Percentiles rank a stretch among this genome's conserved stretches.
Evolutionary conservation across 2,797 vertebrate species (phyloP).

Genomic region (Trematocara caparti): DNA sequence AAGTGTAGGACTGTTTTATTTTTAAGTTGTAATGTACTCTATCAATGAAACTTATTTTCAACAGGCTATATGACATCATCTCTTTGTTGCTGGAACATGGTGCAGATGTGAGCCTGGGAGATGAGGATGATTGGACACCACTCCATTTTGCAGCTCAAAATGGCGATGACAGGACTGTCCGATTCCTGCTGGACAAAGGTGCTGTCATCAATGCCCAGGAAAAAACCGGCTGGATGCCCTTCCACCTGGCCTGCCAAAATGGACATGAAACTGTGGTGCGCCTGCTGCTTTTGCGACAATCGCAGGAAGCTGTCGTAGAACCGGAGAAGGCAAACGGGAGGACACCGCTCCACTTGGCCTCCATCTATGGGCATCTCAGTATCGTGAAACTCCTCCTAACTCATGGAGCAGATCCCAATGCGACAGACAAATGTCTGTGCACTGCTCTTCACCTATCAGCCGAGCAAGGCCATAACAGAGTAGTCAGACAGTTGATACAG

Average conservation of each 20-base stretch:
- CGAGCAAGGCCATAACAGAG: constrained; percentile 82
- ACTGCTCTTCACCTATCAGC: constrained; percentile 81
- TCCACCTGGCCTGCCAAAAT: constrained; percentile 87
- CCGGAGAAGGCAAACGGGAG: constrained; percentile 63
- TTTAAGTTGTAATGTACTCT: background rate
- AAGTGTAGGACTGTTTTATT: background rate
- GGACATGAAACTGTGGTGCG: constrained; percentile 82
- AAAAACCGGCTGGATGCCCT: constrained; percentile 78
- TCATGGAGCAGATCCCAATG: constrained; percentile 76
- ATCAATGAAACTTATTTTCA: background rate
- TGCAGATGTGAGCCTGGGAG: constrained; percentile 58
- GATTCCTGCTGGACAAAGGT: constrained; percentile 79
- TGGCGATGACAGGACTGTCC: constrained; percentile 73
- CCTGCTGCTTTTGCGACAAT: constrained; percentile 78
- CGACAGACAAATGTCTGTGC: constrained; percentile 67
- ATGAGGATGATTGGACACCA: constrained; percentile 81
- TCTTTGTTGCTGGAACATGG: constrained; percentile 69
- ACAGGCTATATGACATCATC: constrained; percentile 72
- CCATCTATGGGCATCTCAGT: constrained; percentile 79
- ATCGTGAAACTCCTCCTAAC: constrained; percentile 81
- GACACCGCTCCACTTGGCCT: constrained; percentile 81
- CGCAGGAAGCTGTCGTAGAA: constrained; percentile 39
- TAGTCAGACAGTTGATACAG: constrained; percentile 79
- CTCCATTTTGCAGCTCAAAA: constrained; percentile 87
- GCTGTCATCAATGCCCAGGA: constrained; percentile 69